Base-by-base conservation (phyloP, 2,888 invertebrate species). In the Tetramorium bicarinatum region DNA sequence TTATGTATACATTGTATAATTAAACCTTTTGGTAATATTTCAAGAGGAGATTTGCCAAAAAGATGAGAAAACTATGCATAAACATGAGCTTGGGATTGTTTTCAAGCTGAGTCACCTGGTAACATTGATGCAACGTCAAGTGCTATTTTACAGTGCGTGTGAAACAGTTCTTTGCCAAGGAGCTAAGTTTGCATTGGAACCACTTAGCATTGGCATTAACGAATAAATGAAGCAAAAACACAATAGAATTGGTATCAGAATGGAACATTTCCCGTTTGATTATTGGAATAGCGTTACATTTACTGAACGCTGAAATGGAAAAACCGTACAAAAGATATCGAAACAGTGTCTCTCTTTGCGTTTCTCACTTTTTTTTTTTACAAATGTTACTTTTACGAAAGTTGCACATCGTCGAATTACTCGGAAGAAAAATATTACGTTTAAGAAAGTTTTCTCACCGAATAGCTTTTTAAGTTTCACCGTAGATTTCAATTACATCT, bases 401-500 rank as follows among this genome's bases (percentile, higher is more conserved):
- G 44, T 74, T 52, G 59, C 25, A 59, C 41, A 59, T 74, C 38
- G 34, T 69, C 41, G 59, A 74, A 74, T 74, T 80, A 25, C 59
- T 59, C 38, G 47, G 18, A 41, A 41, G n/a, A 44, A 56, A 71
- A 59, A 44, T 44, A 59, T 74, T 59, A 59, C 29, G 7, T 29
- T 44, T 74, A 44, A 59, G 59, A 44, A 74, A 74, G 59, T 74
- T 59, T 41, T 56, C 72, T 34, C n/a, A n/a, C 13, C 18, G 6
- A 74, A 74, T 59, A 29, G 59, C 41, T 41, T 59, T 25, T 59
- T 59, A 59, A 59, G 29, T 59, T 59, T 44, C 8, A 7, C n/a
- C 56, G 71, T 79, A 67, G 34, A 74, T 44, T 59, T 41, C 44
- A 59, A 41, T 74, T 59, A 59, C 44, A 72, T 41, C 18, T 41